phyloP scores from a whole-genome alignment of 2,797 vertebrate species.

The Myripristis jacobus region DNA sequence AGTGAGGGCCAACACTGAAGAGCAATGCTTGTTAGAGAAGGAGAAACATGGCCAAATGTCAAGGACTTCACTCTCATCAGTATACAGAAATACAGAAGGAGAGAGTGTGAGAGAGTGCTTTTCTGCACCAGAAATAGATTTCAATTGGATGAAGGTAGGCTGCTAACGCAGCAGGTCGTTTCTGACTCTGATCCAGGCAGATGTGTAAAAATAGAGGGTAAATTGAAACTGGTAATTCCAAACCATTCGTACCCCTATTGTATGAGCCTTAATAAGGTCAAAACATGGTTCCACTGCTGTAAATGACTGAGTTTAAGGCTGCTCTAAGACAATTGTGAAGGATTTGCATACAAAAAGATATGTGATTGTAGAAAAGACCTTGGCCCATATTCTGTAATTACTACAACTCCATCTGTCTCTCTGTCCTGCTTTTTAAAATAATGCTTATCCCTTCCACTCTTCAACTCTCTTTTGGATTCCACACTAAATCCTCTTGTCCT shows the following conservation, averaged over 20 bases:
- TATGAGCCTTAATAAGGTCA: constrained; percentile 62
- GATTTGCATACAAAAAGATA: constrained; percentile 71
- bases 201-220: constrained; percentile 24
- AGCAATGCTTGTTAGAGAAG: constrained; percentile 50
- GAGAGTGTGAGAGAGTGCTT: constrained; percentile 17
- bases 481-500: constrained; percentile 53
- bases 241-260: constrained; percentile 43
- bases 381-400: constrained; percentile 72
- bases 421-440: constrained; percentile 54
- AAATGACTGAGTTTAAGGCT: constrained; percentile 59
- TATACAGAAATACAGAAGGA: constrained; percentile 30
- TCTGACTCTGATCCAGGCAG: constrained; percentile 18
- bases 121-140: constrained; percentile 60
- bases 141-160: constrained; percentile 50
- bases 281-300: constrained; percentile 43
- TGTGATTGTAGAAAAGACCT: constrained; percentile 63
- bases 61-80: constrained; percentile 64
- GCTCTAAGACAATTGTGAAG: constrained; percentile 62
- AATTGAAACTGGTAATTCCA: constrained; percentile 58
- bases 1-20: constrained; percentile 43
- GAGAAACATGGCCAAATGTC: constrained; percentile 65
- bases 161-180: constrained; percentile 33
- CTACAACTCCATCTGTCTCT: constrained; percentile 61
- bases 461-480: constrained; percentile 42
- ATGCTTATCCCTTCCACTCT: constrained; percentile 33